Conservation (phyloP, 2,888 invertebrate genomes). For the Heliconius erato region DNA sequence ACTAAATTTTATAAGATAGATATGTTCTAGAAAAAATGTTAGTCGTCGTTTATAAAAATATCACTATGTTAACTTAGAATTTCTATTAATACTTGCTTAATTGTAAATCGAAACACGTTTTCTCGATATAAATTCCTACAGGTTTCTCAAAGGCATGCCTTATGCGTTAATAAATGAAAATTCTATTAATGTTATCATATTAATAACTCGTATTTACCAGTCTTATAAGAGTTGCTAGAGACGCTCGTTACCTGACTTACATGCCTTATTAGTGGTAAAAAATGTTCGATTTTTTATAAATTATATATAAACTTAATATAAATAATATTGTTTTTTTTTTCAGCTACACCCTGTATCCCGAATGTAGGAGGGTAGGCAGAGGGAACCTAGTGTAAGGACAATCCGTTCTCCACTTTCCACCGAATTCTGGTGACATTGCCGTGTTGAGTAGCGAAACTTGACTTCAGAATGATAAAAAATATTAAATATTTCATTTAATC, state of each 20-base stretch:
- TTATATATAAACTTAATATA: neutral
- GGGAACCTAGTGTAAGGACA: too few relatives aligned
- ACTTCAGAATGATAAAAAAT: too few relatives aligned
- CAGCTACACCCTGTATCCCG: too few relatives aligned
- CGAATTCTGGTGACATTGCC: too few relatives aligned
- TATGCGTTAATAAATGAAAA: slow-evolving; percentile 48
- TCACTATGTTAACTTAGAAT: slow-evolving; percentile 19
- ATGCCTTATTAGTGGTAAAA: slow-evolving; percentile 22
- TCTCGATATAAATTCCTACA: slow-evolving; percentile 48
- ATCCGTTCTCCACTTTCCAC: too few relatives aligned
- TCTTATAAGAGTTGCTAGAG: slow-evolving; percentile 25
- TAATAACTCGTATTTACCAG: slow-evolving; percentile 44
- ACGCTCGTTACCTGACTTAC: neutral
- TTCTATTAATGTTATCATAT: slow-evolving; percentile 47
- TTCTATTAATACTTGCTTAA: slow-evolving; percentile 39
- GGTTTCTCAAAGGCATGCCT: slow-evolving; percentile 49
- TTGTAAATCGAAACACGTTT: slow-evolving; percentile 47
- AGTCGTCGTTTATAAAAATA: slow-evolving; percentile 6
- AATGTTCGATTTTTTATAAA: neutral
- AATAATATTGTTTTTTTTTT: neutral
- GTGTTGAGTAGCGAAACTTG: too few relatives aligned
- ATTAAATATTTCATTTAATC: too few relatives aligned
- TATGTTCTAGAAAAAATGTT: neutral
- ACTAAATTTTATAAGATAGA: neutral
- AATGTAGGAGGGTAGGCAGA: too few relatives aligned